phyloP scores from a whole-genome alignment of 2,888 invertebrate species.

The Sphaerophoria taeniata region DNA sequence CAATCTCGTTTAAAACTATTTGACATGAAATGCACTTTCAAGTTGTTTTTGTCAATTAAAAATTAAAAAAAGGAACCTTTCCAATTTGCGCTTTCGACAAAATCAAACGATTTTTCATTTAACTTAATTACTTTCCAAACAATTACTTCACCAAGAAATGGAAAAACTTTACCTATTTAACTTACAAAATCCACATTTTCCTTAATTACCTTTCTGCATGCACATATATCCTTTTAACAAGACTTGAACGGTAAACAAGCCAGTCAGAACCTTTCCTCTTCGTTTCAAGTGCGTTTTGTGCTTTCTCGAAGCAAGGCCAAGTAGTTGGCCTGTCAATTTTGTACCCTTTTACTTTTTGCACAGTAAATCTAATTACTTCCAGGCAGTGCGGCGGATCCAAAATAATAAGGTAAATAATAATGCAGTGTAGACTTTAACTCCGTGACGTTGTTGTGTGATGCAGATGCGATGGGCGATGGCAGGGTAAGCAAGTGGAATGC shows the following conservation, averaged over 20 bases:
- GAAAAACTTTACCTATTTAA: constrained; percentile 73
- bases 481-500: background rate
- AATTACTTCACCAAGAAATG: constrained; percentile 49
- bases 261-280: background rate
- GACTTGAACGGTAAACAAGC: background rate
- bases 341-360: too few relatives aligned
- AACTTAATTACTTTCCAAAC: constrained; percentile 46
- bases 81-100: background rate
- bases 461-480: too few relatives aligned
- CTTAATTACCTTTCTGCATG: constrained; percentile 68
- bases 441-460: too few relatives aligned
- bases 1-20: too few relatives aligned
- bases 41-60: background rate
- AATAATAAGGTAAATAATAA: constrained; percentile 74
- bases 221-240: constrained; percentile 47
- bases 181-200: constrained; percentile 61
- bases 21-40: background rate
- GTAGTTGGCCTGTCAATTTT: constrained; percentile 60
- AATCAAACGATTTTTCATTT: constrained; percentile 39
- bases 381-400: constrained; percentile 62
- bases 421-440: constrained; percentile 52
- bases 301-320: constrained; percentile 50
- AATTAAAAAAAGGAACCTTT: background rate
- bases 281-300: constrained; percentile 26
- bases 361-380: constrained; percentile 73